Conservation (phyloP, 2,888 invertebrate genomes). For the Abrostola triplasia region DNA sequence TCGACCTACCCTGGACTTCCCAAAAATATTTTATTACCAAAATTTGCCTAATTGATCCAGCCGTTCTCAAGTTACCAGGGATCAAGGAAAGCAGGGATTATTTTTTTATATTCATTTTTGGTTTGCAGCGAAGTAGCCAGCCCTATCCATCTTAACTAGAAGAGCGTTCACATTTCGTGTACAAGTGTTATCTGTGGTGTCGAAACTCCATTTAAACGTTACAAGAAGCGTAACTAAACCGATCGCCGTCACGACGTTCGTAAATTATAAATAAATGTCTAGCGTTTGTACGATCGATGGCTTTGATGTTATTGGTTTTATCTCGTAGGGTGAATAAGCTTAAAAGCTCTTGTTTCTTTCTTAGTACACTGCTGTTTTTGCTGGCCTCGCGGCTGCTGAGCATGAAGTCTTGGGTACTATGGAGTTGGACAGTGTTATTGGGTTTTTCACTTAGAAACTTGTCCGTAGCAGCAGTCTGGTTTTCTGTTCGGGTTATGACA, state of each 20-base stretch:
- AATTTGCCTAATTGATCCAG: too few relatives aligned
- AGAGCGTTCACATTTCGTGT: conserved; percentile 70
- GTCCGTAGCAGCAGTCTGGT: too few relatives aligned
- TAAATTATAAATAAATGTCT: conserved; percentile 73
- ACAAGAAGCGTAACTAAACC: conserved; percentile 74
- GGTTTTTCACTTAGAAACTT: too few relatives aligned
- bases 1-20: too few relatives aligned
- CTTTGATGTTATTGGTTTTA: conserved; percentile 43
- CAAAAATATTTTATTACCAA: too few relatives aligned
- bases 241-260: conserved; percentile 76
- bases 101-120: not conserved
- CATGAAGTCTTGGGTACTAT: too few relatives aligned
- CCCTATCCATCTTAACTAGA: conserved; percentile 60
- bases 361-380: conserved; percentile 4
- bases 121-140: conserved; percentile 14
- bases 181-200: conserved; percentile 79
- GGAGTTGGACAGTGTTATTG: too few relatives aligned
- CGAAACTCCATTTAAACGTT: conserved; percentile 76
- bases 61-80: too few relatives aligned
- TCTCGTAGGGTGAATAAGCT: conserved; percentile 20
- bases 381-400: too few relatives aligned
- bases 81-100: not conserved
- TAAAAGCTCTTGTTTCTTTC: conserved; percentile 9
- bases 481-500: too few relatives aligned
- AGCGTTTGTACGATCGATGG: conserved; percentile 63